phyloP scores from a whole-genome alignment of 2,888 invertebrate species.

The Tipula helvola region DNA sequence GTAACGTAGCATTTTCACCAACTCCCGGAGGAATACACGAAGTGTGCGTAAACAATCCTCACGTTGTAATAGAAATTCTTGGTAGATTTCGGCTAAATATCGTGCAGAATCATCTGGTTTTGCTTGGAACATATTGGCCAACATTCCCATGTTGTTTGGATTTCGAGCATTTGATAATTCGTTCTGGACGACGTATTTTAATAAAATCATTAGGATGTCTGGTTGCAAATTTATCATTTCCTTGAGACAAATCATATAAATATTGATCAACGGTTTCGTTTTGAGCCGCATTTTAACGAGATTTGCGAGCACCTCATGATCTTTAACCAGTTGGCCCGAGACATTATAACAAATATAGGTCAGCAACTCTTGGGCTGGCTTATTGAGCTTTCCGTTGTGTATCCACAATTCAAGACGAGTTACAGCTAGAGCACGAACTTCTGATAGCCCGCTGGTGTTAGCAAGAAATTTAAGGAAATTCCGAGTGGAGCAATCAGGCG shows the following conservation, averaged over 20 bases:
- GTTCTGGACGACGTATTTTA: constrained; percentile 89
- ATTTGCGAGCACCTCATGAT: constrained; percentile 66
- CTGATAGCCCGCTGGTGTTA: constrained; percentile 73
- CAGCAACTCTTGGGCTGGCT: constrained; percentile 82
- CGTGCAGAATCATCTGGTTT: constrained; percentile 70
- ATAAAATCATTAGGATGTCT: constrained; percentile 68
- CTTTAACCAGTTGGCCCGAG: constrained; percentile 50
- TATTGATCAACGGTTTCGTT: constrained; percentile 81
- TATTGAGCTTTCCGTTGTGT: constrained; percentile 88
- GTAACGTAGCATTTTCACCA: constrained; percentile 69
- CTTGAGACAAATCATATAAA: constrained; percentile 79
- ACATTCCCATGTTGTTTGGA: constrained; percentile 88
- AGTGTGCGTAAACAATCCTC: constrained; percentile 86
- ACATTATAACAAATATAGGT: constrained; percentile 87
- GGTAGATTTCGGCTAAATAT: constrained; percentile 70
- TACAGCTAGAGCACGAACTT: constrained; percentile 41
- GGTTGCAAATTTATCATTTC: constrained; percentile 79
- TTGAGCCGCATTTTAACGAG: constrained; percentile 85
- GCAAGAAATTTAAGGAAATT: constrained; percentile 79
- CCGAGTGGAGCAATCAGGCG: constrained; percentile 75
- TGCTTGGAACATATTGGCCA: constrained; percentile 78
- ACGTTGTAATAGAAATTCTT: constrained; percentile 72
- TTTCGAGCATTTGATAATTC: constrained; percentile 85
- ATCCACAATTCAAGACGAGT: constrained; percentile 80
- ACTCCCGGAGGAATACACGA: constrained; percentile 75